Conservation (phyloP, 30 jellyfish, hydroid and myxozoan species). For the Hydractinia symbiolongicarpus region DNA sequence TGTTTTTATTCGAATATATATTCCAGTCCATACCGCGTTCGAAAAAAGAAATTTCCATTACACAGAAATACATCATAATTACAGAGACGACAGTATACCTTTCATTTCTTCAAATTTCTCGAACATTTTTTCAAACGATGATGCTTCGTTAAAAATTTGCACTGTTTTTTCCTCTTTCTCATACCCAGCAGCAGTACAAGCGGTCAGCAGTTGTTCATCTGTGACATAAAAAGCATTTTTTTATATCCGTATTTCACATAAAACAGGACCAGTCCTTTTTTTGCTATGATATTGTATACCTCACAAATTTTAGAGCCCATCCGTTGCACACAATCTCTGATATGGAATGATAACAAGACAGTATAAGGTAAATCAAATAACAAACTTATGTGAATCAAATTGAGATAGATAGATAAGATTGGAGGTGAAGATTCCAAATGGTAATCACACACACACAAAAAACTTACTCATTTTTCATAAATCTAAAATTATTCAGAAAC, state of each 20-base stretch:
- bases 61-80: too few species aligned
- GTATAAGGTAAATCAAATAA: too few species aligned
- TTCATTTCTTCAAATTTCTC: conserved; percentile 68
- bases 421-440: too few species aligned
- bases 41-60: not conserved
- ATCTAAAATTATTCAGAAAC: too few species aligned
- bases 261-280: not conserved
- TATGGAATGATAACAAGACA: not conserved
- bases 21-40: not conserved
- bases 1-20: not conserved
- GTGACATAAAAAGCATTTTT: not conserved
- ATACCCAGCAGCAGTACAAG: not conserved
- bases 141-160: conserved; percentile 16
- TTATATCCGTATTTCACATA: not conserved
- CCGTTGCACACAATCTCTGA: not conserved
- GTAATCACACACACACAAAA: too few species aligned
- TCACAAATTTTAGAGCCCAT: not conserved
- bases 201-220: not conserved
- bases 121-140: conserved; percentile 69
- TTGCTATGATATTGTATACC: not conserved
- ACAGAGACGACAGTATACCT: conserved; percentile 3
- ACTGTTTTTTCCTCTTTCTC: not conserved
- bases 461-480: too few species aligned
- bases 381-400: too few species aligned
- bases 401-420: too few species aligned